Evolutionary conservation across 2,888 invertebrate species (phyloP), one percentile per base, ranked within the genome.

Genomic region (Epistrophe grossulariae): DNA sequence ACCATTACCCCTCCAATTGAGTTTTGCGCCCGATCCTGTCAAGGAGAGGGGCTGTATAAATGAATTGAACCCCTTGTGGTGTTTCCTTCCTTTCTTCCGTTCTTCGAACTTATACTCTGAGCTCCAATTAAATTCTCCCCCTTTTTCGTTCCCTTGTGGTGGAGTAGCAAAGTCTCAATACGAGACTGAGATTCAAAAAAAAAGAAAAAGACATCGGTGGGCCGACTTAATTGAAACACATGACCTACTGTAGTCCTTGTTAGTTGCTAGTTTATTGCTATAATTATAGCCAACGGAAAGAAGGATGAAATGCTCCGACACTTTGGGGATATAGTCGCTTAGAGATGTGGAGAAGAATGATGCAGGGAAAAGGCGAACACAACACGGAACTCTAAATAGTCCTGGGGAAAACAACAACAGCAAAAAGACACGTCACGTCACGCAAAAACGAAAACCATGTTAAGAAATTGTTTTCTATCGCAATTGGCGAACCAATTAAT

Each of bases 211-310:
- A 84, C 66, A 24, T 48, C 35, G 55, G 87, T 79, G 79, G 87
- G 74, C 52, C 28, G 87, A 76, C 79, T 87, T 87, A 87, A 87
- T 87, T 87, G 87, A 87, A 87, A 87, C 79, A 87, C 87, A 87
- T 87, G 87, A 87, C 87, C 87, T 83, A 83, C 79, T 87, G 76
- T 83, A 87, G 83, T 87, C 83, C 79, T 87, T 87, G 87, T 87
- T 87, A 87, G 87, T 83, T 83, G 87, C 40, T 87, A 83, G 87
- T 87, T 83, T 87, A 87, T 87, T 83, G 83, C 66, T 83, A 83
- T 83, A 87, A 87, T 87, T 87, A 87, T 79, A 76, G 66, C 79
- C 57, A 45, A 60, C 81, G 79, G 76, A 59, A 79, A 87, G 71
- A 79, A 57, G 81, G 78, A 73, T 70, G 52, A 78, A 81, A 77